Conservation (phyloP, 2,797 vertebrate species). For the Xiphophorus birchmanni region DNA sequence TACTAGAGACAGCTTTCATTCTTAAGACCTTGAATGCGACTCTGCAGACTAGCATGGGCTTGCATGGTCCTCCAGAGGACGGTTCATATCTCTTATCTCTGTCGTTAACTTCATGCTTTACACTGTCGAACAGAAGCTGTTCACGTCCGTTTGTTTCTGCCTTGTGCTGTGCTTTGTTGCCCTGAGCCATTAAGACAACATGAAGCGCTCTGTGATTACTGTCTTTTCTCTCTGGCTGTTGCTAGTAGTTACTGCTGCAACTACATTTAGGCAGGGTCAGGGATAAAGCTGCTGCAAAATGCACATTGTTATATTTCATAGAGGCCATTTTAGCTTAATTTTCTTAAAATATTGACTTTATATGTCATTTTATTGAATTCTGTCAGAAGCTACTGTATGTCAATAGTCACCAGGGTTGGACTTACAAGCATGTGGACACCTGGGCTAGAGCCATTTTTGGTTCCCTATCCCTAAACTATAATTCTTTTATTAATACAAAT, state of each 20-base stretch:
- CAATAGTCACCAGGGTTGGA: background rate
- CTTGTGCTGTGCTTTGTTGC: conserved; percentile 2
- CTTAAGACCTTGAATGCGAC: background rate
- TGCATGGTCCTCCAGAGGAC: background rate
- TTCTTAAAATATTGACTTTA: background rate
- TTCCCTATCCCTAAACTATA: no score
- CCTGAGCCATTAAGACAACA: background rate
- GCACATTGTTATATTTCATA: background rate
- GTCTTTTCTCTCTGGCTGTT: background rate
- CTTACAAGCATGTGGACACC: no score
- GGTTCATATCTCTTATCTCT: background rate
- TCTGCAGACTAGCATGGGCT: conserved; percentile 16
- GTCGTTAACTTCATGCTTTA: background rate
- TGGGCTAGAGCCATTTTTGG: no score
- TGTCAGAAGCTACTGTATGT: background rate
- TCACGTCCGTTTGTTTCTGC: background rate
- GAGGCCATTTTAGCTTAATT: background rate
- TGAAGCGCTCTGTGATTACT: conserved; percentile 3
- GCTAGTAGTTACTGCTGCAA: background rate
- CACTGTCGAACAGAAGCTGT: background rate
- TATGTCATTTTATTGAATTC: background rate
- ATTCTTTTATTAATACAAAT: no score
- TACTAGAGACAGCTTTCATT: background rate
- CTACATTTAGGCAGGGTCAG: background rate
- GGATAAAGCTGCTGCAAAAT: background rate